phyloP scores from a whole-genome alignment of 2,797 vertebrate species.

The Protonibea diacanthus region DNA sequence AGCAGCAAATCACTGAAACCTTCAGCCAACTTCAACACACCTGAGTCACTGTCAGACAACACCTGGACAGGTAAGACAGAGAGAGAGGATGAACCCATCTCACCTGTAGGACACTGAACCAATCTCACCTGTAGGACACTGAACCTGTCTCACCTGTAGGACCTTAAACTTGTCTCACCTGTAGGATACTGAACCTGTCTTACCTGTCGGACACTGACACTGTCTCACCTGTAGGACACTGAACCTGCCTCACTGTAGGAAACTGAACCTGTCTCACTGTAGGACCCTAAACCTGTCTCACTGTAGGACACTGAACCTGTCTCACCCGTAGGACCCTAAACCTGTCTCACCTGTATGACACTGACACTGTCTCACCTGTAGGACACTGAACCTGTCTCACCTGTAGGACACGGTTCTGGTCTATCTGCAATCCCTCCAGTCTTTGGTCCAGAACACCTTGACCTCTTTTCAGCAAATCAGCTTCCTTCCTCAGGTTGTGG shows the following conservation, averaged over 20 bases:
- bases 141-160: too few relatives aligned
- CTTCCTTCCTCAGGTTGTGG: slow-evolving; percentile 87
- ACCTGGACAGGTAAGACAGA: slow-evolving; percentile 39
- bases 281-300: too few relatives aligned
- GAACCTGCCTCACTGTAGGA: too few relatives aligned
- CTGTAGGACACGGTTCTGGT: slow-evolving; percentile 91
- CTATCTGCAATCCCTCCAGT: slow-evolving; percentile 87
- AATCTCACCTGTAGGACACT: slow-evolving; percentile 27
- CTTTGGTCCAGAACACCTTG: slow-evolving; percentile 89
- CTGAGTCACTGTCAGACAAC: slow-evolving; percentile 61
- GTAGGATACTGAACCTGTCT: background rate
- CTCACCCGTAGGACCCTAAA: slow-evolving; percentile 83
- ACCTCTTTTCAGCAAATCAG: slow-evolving; percentile 86
- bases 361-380: background rate
- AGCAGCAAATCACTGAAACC: slow-evolving; percentile 65
- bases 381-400: slow-evolving; percentile 62
- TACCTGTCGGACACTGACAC: slow-evolving; percentile 82
- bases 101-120: background rate
- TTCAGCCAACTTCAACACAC: slow-evolving; percentile 49
- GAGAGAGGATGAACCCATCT: too few relatives aligned
- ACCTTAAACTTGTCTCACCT: too few relatives aligned
- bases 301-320: too few relatives aligned
- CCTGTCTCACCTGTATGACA: slow-evolving; percentile 84
- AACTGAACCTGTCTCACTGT: too few relatives aligned
- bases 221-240: background rate